Evolutionary conservation across 64 coral and sea anemone species (phyloP).

Genomic region (Acropora yongei): DNA sequence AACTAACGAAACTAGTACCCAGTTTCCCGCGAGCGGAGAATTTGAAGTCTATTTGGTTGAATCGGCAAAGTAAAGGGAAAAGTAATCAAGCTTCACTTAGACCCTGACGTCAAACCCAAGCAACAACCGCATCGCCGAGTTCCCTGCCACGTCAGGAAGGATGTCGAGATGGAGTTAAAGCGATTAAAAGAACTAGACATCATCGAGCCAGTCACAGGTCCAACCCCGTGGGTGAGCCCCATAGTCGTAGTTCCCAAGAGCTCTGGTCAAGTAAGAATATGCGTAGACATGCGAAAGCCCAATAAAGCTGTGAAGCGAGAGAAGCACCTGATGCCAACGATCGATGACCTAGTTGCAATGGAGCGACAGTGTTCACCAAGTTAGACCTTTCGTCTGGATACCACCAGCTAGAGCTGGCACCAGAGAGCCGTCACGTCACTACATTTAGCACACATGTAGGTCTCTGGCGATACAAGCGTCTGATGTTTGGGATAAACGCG

Average conservation of each 20-base stretch:
- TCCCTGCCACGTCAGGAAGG: slow-evolving; percentile 11
- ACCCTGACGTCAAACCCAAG: slow-evolving; percentile 4
- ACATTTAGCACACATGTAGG: slow-evolving; percentile 31
- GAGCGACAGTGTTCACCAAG: slow-evolving; percentile 26
- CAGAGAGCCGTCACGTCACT: slow-evolving; percentile 4
- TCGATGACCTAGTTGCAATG: slow-evolving; percentile 55
- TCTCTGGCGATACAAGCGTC: slow-evolving; percentile 35
- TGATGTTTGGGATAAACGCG: slow-evolving; percentile 32
- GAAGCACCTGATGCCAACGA: slow-evolving; percentile 54
- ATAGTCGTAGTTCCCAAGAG: too few relatives aligned
- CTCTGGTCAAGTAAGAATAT: too few relatives aligned
- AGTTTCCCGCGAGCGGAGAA: not conserved
- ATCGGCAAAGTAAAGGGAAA: not conserved
- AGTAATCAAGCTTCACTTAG: not conserved
- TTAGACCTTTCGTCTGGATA: not conserved
- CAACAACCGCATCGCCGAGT: slow-evolving; percentile 35
- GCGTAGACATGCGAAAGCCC: not conserved
- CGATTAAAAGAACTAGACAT: slow-evolving; percentile 32
- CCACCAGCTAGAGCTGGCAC: slow-evolving; percentile 47
- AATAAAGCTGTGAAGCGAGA: slow-evolving; percentile 45
- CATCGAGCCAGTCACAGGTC: slow-evolving; percentile 19
- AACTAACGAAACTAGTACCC: not conserved
- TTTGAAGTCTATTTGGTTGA: slow-evolving; percentile 9
- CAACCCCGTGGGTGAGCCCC: slow-evolving; percentile 4
- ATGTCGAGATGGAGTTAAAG: slow-evolving; percentile 27